A percentile compares a stretch with the other conserved stretches of the same genome.
Evolutionary conservation across 2,113 vertebrate genomes (phyloP).

Genomic region (Ictalurus punctatus): DNA sequence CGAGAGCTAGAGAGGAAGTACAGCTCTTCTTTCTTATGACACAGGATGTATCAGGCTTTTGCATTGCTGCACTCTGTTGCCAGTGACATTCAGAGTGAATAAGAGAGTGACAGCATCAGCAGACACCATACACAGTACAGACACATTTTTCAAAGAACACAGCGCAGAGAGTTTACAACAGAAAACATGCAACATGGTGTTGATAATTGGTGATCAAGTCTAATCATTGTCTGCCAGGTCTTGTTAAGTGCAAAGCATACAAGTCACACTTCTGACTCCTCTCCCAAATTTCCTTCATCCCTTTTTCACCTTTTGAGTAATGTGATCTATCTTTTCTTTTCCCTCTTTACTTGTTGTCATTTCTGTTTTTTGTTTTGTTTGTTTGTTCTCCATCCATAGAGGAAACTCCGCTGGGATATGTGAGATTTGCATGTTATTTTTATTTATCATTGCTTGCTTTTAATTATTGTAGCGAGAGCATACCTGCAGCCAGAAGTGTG

Average conservation of each 20-base stretch:
- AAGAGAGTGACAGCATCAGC: conserved; percentile 29
- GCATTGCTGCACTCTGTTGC: conserved; percentile 52
- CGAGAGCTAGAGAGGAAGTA: conserved; percentile 67
- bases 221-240: background rate
- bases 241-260: background rate
- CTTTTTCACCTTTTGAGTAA: conserved; percentile 63
- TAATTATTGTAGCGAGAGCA: conserved; percentile 54
- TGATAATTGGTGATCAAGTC: background rate
- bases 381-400: conserved; percentile 78
- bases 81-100: conserved; percentile 34
- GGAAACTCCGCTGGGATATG: conserved; percentile 99
- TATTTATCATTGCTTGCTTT: conserved; percentile 58
- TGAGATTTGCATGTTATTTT: conserved; percentile 79
- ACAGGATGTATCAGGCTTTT: conserved; percentile 72
- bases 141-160: background rate
- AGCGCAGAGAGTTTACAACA: background rate
- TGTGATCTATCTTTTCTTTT: conserved; percentile 66
- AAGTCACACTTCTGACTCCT: conserved; percentile 60
- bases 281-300: conserved; percentile 53
- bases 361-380: conserved; percentile 63
- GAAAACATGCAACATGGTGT: background rate
- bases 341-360: conserved; percentile 63
- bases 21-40: conserved; percentile 59
- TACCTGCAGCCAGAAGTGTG: conserved; percentile 15
- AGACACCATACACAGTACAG: conserved; percentile 1